Conservation (phyloP, 2,113 vertebrate genomes). For the Elgaria multicarinata region DNA sequence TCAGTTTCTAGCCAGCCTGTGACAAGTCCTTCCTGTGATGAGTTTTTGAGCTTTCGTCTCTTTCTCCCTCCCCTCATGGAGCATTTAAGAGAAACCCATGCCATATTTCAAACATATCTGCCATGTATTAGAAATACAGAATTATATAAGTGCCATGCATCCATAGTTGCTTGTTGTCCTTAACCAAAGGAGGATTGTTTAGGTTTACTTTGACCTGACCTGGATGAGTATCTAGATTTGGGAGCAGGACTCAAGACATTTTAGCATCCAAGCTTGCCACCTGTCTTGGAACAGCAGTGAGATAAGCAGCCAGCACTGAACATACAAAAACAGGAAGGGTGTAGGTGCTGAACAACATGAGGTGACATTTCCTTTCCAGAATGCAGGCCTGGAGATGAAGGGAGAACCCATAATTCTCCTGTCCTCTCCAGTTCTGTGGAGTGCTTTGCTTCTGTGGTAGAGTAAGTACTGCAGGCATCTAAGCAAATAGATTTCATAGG, state of each 20-base stretch:
- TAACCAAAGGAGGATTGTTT: neutral
- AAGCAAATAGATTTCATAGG: neutral
- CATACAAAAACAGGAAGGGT: neutral
- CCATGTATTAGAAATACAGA: neutral
- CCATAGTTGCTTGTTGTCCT: neutral
- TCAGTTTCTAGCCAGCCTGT: neutral
- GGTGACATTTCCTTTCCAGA: neutral
- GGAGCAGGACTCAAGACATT: neutral
- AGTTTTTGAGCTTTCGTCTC: neutral
- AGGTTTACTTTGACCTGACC: neutral
- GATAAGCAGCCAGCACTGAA: neutral
- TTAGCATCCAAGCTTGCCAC: slow-evolving; percentile 6
- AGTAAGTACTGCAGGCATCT: neutral
- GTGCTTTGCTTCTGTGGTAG: neutral
- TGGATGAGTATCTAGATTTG: neutral
- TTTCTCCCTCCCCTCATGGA: neutral
- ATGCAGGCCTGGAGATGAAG: neutral
- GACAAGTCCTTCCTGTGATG: neutral
- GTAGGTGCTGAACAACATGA: neutral
- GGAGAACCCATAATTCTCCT: neutral
- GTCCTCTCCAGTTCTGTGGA: neutral
- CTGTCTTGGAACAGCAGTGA: neutral
- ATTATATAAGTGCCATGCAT: neutral
- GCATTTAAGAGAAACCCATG: neutral
- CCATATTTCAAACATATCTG: neutral